Evolutionary conservation across 2,888 invertebrate species (phyloP).

Genomic region (Agrotis puta): DNA sequence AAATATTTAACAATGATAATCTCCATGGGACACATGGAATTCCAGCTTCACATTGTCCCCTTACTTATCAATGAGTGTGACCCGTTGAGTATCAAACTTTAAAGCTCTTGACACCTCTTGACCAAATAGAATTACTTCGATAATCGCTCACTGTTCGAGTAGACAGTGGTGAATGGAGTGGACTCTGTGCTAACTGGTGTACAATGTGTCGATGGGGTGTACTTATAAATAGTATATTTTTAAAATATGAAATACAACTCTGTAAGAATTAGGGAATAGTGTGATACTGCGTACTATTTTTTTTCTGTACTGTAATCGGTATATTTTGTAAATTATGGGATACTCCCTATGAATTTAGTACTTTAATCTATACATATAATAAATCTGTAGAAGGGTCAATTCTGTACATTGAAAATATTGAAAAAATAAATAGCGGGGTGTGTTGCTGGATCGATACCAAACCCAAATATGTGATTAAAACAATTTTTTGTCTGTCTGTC

Average conservation of each 20-base stretch:
- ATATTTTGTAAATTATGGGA: too few relatives aligned
- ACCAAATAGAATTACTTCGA: constrained; percentile 69
- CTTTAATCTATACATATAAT: too few relatives aligned
- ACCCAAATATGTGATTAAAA: too few relatives aligned
- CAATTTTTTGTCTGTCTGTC: too few relatives aligned
- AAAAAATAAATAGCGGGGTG: too few relatives aligned
- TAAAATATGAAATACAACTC: neutral
- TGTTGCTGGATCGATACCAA: too few relatives aligned
- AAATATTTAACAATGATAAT: constrained; percentile 45
- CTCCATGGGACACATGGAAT: constrained; percentile 37
- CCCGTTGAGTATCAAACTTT: constrained; percentile 38
- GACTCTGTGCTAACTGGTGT: constrained; percentile 5
- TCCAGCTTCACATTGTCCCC: constrained; percentile 18
- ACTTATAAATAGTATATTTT: neutral
- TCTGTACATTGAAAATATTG: too few relatives aligned
- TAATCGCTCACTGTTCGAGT: constrained; percentile 64
- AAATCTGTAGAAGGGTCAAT: too few relatives aligned
- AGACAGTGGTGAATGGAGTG: constrained; percentile 42
- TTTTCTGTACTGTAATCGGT: too few relatives aligned
- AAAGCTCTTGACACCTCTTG: constrained; percentile 54
- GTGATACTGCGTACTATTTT: neutral
- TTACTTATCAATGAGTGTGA: constrained; percentile 9
- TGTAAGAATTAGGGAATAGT: neutral
- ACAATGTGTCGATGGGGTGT: constrained; percentile 1
- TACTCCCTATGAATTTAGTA: too few relatives aligned